These are phyloP conservation scores for Chorisops tibialis DNA, from an alignment of 2,888 invertebrate genomes.

Conservation along the genomic window DNA sequence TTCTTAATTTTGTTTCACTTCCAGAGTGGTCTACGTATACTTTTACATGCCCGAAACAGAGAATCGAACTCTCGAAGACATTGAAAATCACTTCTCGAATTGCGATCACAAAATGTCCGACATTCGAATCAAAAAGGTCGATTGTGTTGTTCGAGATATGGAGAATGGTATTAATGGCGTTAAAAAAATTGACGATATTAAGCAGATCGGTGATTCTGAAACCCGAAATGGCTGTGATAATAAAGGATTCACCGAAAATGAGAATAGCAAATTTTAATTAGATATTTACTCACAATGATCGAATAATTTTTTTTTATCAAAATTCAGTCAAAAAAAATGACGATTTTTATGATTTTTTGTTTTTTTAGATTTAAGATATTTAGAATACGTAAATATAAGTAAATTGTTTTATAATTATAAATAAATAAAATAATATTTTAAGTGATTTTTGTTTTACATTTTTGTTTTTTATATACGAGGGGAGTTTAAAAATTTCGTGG, in stretches of 20 bases:
- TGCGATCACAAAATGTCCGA: constrained; percentile 34
- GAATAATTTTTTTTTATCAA: too few species aligned
- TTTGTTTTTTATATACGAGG: too few species aligned
- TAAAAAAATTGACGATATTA: background rate
- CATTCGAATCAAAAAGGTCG: constrained; percentile 32
- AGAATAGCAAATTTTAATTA: background rate
- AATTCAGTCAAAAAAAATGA: too few species aligned
- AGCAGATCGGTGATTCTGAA: background rate
- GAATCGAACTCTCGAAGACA: constrained; percentile 43
- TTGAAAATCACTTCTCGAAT: constrained; percentile 36
- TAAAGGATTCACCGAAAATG: constrained; percentile 32
- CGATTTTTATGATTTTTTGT: too few species aligned
- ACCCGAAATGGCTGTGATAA: constrained; percentile 34
- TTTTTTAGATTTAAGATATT: background rate
- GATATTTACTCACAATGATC: too few species aligned
- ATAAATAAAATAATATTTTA: too few species aligned
- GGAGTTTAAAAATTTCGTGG: too few species aligned
- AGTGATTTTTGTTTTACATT: too few species aligned
- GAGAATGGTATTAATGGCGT: constrained; percentile 11
- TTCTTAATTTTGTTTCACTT: background rate
- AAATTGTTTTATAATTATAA: too few species aligned
- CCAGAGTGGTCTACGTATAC: constrained; percentile 52
- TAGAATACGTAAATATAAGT: background rate
- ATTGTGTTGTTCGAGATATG: background rate
- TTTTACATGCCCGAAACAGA: constrained; percentile 59